Evolutionary conservation across 2,113 vertebrate species (phyloP).

Genomic region (Ammodramus savannarum): DNA sequence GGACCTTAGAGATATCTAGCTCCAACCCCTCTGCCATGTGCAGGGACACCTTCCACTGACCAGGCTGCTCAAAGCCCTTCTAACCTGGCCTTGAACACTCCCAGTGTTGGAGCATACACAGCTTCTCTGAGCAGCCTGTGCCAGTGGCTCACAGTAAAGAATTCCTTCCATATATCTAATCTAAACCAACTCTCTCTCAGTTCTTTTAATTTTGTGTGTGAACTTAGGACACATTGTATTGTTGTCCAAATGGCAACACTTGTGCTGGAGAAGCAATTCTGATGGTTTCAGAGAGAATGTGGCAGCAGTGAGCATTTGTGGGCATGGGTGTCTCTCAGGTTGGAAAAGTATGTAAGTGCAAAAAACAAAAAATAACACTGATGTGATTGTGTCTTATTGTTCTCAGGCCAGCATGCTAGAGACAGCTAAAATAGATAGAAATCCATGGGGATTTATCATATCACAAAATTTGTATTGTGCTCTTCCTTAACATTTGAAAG

Average conservation of each 20-base stretch:
- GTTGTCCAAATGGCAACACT: not conserved
- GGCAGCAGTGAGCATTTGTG: not conserved
- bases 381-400: not conserved
- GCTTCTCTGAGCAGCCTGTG: not conserved
- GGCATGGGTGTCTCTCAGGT: not conserved
- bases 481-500: not conserved
- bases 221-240: not conserved
- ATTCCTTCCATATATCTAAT: not conserved
- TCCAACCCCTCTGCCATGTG: not conserved
- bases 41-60: not conserved
- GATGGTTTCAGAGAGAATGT: not conserved
- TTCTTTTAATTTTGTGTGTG: not conserved
- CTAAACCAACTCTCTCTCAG: not conserved
- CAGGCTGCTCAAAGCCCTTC: not conserved
- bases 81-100: not conserved
- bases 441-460: not conserved
- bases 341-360: not conserved
- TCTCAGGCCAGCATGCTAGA: not conserved
- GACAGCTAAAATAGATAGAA: not conserved
- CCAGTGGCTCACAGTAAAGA: not conserved
- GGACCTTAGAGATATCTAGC: too few species aligned
- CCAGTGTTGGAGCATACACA: not conserved
- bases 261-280: not conserved
- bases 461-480: not conserved
- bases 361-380: not conserved